Base-by-base conservation (phyloP, 92 coral and sea anemone species). In the Epizoanthus stellaris region DNA sequence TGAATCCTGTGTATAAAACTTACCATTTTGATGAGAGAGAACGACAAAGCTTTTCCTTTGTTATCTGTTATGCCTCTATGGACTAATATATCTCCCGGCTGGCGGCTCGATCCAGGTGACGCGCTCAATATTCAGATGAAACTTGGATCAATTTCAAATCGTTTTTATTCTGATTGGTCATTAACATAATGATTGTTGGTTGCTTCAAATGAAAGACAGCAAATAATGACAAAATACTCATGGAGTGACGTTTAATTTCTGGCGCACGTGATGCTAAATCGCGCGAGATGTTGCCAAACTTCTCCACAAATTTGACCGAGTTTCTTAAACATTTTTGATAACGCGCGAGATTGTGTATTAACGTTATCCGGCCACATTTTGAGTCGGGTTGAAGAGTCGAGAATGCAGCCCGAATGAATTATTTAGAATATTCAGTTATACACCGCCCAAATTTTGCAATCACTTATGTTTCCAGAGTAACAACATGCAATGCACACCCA, bases 131-230 rank as follows among this genome's bases (percentile, higher is more conserved):
- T 60, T 79, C 72, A 63, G 70, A 61, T 79, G 72, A 43, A 56
- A 43, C 6, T 34, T 19, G 72, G 65, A 63, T 62, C 83, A 63
- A 70, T 79, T 79, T 79, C 72, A 79, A 43, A 79, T 42, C 52
- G 36, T 12, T 79, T 79, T 79, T 58, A 62, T 77, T 43, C 66
- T 79, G 83, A 79, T 79, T 79, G 83, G 72, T 62, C 67, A 79
- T 79, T 79, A 19, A 79, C 83, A 79, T 79, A 79, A 79, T 79
- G 59, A 63, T 79, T 79, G 82, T 79, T 79, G 73, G 83, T 79
- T 79, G 83, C 47, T 63, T 42, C 59, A 68, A 36, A 68, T 68
- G 64, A 79, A 63, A 64, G 23, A 36, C 20, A 20, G 71, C 43
- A 53, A 43, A 79, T 61, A 79, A 45, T 14, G 71, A 57, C 72